These are phyloP conservation scores for Pristionchus maxplancki DNA, from an alignment of 2,888 invertebrate species.

Conservation along the genomic window DNA sequence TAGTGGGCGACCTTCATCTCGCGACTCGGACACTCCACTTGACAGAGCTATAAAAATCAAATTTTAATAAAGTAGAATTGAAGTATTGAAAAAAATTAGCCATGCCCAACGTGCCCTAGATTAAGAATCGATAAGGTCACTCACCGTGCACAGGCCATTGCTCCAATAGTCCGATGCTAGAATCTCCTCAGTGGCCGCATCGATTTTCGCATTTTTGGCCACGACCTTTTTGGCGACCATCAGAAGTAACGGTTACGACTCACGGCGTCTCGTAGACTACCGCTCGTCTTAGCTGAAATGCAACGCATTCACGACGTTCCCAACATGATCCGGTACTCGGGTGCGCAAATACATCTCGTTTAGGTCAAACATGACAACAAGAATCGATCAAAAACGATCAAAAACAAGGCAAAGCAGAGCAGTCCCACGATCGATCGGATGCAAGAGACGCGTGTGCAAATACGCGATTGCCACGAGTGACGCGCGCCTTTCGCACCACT, in stretches of 20 bases:
- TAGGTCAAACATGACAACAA: neutral
- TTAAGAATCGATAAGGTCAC: neutral
- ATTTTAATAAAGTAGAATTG: neutral
- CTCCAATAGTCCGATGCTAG: constrained; percentile 21
- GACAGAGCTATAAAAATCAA: constrained; percentile 48
- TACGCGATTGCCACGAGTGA: neutral
- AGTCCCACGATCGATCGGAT: neutral
- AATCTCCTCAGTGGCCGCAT: neutral
- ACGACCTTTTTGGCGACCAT: constrained; percentile 11
- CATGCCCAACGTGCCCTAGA: no score
- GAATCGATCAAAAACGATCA: neutral
- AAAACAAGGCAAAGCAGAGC: neutral
- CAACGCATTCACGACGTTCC: neutral
- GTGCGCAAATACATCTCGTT: neutral
- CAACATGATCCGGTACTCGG: neutral
- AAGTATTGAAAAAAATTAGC: no score
- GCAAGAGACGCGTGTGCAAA: neutral
- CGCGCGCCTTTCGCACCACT: neutral
- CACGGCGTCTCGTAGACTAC: neutral
- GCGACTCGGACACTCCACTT: neutral
- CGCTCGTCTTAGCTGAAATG: neutral
- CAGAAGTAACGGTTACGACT: neutral
- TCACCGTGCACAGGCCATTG: constrained; percentile 38
- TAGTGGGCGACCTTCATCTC: constrained; percentile 43
- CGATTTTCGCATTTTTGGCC: neutral